phyloP scores from a whole-genome alignment of 2,888 invertebrate species.

The Agonum fuliginosum region DNA sequence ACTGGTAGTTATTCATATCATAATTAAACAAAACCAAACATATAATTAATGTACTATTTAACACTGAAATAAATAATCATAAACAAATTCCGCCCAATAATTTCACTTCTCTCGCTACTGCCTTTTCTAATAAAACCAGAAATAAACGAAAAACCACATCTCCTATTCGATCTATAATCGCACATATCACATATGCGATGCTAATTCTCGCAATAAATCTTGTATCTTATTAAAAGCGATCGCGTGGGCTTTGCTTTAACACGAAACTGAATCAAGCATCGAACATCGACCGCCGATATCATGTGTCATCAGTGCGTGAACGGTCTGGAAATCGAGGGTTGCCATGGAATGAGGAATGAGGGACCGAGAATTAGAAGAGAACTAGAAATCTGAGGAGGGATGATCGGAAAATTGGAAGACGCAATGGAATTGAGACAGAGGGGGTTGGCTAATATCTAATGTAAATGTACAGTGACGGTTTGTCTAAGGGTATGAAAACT shows the following conservation, averaged over 20 bases:
- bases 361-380: not conserved
- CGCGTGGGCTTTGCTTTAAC: conserved; percentile 49
- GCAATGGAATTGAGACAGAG: conserved; percentile 40
- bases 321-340: not conserved
- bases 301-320: conserved; percentile 50
- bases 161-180: too few relatives aligned
- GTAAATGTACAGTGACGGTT: not conserved
- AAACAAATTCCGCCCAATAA: too few relatives aligned
- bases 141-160: too few relatives aligned
- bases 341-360: conserved; percentile 3
- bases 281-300: conserved; percentile 35
- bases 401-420: conserved; percentile 12
- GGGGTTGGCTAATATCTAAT: conserved; percentile 4
- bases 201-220: conserved; percentile 52
- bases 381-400: not conserved
- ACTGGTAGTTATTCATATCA: too few relatives aligned
- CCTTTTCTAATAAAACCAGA: too few relatives aligned
- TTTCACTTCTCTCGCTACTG: too few relatives aligned
- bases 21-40: too few relatives aligned
- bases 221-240: conserved; percentile 54
- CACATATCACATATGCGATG: conserved; percentile 43
- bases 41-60: too few relatives aligned
- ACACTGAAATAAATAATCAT: too few relatives aligned
- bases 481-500: too few relatives aligned
- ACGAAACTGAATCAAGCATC: conserved; percentile 23